Base-by-base conservation (phyloP, 1,140 invertebrate species). In the Drosophila pseudoananassae region DNA sequence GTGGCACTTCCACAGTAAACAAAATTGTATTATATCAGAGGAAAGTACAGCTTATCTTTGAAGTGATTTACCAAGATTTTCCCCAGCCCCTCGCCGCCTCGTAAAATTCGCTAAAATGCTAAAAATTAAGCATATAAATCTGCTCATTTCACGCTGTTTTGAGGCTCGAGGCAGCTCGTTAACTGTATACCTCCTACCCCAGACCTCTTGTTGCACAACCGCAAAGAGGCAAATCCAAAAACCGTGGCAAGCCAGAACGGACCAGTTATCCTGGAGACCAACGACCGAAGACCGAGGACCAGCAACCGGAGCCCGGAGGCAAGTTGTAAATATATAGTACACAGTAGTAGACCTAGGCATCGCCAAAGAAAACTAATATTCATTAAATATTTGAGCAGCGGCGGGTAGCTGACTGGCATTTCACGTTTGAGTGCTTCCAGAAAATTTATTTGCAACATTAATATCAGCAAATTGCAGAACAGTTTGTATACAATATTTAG, bases 401-500 rank as follows among this genome's bases (percentile, higher is more conserved):
- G 76, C 38, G 54, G 54, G 59, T 45, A 17, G 50, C 25, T 57
- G 53, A 27, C 29, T 43, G 64, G 74, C 61, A 78, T 87, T 87
- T 82, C 23, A 82, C 78, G 71, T 88, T 88, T 70, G 83, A 87
- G 70, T 78, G 82, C 83, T 53, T 76, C 71, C 4, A 76, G 63
- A 69, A 43, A 78, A 87, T 88, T 88, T 76, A 82, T 87, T 88
- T 88, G 45, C 29, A 47, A 83, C 65, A 70, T 88, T 83, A 82
- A 83, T 79, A 73, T 66, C 52, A 64, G 69, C 33, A 85, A 85
- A 87, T 87, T 87, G 78, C 66, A 76, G 17, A 68, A 68, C 74
- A 58, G 59, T 60, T 80, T 75, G 58, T 47, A 52, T 60, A 63
- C 53, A 58, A 45, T 78, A 58, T 68, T 63, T 51, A 78, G 52